A percentile compares a stretch with the other conserved stretches of the same genome.
Conservation (phyloP, 1,140 invertebrate species). For the Lerema accius region DNA sequence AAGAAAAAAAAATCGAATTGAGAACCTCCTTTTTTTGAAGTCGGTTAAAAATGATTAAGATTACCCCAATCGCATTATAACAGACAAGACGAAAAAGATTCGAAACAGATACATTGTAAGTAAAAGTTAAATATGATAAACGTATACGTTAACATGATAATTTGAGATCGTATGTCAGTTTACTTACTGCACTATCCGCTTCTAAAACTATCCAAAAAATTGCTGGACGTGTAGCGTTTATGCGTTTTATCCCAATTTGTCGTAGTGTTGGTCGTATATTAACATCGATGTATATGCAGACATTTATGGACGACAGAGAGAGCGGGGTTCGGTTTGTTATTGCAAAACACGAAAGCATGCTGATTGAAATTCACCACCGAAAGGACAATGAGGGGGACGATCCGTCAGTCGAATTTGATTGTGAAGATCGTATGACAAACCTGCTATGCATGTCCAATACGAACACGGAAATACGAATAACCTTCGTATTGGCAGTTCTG, state of each 20-base stretch:
- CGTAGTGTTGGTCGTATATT: slow-evolving; percentile 19
- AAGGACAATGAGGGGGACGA: slow-evolving; percentile 77
- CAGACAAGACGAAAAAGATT: no score
- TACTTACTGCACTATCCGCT: no score
- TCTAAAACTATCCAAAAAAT: not conserved
- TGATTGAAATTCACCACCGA: slow-evolving; percentile 81
- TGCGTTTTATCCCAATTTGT: slow-evolving; percentile 18
- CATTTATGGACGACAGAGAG: slow-evolving; percentile 17
- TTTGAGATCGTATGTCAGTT: no score
- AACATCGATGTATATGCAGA: slow-evolving; percentile 20
- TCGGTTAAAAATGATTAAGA: no score
- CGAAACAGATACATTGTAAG: no score
- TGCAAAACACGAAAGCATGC: slow-evolving; percentile 76
- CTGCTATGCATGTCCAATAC: slow-evolving; percentile 22
- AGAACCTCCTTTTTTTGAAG: no score
- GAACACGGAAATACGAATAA: no score
- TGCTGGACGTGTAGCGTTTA: not conserved
- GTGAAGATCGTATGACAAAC: slow-evolving; percentile 49
- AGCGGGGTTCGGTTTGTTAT: slow-evolving; percentile 61
- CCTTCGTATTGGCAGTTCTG: not conserved
- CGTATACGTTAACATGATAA: no score
- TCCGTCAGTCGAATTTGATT: slow-evolving; percentile 48
- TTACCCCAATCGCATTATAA: no score
- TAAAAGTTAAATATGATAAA: no score
- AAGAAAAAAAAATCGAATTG: no score